Evolutionary conservation across 1,140 invertebrate species (phyloP).

Genomic region (Saxidomus purpurata): DNA sequence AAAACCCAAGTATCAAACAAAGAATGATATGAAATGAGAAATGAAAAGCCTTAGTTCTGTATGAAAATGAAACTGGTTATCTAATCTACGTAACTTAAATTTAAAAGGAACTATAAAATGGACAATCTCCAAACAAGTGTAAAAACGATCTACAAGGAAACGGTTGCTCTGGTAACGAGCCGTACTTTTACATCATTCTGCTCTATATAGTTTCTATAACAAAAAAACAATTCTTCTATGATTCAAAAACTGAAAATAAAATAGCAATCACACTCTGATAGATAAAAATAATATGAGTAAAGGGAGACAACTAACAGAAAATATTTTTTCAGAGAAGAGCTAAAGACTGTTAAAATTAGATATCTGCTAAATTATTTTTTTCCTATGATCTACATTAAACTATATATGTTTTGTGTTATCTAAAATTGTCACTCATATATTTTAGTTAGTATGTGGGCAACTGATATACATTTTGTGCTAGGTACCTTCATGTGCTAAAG

Average conservation of each 20-base stretch:
- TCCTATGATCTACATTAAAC: background rate
- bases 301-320: background rate
- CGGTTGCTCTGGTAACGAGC: too few species aligned
- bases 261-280: background rate
- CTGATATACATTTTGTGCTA: conserved; percentile 24
- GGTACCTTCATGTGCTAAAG: conserved; percentile 66
- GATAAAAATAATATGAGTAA: background rate
- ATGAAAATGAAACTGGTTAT: background rate
- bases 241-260: too few species aligned
- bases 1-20: background rate
- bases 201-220: too few species aligned
- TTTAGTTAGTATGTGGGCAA: conserved; percentile 21
- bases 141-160: too few species aligned
- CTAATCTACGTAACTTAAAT: conserved; percentile 3
- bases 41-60: background rate
- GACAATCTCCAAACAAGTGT: too few species aligned
- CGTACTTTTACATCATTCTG: too few species aligned
- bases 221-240: too few species aligned
- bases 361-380: background rate
- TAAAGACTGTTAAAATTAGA: background rate
- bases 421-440: conserved; percentile 25
- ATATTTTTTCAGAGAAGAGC: background rate
- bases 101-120: background rate
- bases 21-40: background rate
- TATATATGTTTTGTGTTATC: background rate